These are phyloP conservation scores for Harpagoxenus sublaevis DNA, from an alignment of 2,888 invertebrate genomes.

Conservation along the genomic window DNA sequence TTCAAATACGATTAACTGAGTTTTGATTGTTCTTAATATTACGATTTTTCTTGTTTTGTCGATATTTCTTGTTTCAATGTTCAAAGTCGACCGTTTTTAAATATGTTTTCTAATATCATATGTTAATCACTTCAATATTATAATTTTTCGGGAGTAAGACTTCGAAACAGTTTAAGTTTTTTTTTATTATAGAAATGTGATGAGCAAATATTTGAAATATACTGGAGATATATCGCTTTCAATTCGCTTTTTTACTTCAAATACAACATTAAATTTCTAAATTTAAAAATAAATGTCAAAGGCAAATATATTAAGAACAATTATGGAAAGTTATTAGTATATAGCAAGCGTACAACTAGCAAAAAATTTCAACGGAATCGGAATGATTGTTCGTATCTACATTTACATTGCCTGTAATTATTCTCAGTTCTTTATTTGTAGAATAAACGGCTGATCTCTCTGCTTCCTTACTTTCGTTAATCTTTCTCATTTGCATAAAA, in stretches of 20 bases:
- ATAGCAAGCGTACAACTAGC: background rate
- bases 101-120: background rate
- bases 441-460: background rate
- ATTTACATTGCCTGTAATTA: background rate
- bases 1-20: background rate
- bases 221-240: background rate
- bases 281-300: background rate
- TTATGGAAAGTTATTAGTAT: background rate
- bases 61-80: background rate
- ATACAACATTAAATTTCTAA: background rate
- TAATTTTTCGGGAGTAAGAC: background rate
- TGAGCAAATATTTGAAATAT: constrained; percentile 14
- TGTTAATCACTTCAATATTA: background rate
- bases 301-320: background rate
- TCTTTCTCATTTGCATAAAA: background rate
- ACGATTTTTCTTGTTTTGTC: background rate
- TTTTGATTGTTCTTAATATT: constrained; percentile 35
- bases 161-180: background rate
- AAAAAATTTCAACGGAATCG: background rate
- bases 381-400: background rate
- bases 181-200: background rate
- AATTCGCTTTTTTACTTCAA: background rate
- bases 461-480: background rate
- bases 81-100: background rate
- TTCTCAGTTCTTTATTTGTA: background rate